These are phyloP conservation scores for Copidosoma aretas DNA, from an alignment of 2,888 invertebrate species.

Conservation along the genomic window DNA sequence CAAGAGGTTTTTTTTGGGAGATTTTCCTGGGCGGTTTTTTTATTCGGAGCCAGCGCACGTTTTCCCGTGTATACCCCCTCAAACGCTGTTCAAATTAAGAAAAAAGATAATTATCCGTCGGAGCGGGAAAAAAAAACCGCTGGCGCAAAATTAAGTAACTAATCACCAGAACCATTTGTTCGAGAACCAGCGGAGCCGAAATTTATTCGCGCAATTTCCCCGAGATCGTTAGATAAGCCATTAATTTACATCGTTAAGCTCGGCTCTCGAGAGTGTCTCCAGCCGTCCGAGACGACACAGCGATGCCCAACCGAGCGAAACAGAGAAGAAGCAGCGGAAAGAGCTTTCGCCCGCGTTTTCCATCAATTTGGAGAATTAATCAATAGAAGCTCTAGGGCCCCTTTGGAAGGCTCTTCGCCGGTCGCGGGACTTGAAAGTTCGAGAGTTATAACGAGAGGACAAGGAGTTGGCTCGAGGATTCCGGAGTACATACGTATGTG, in stretches of 20 bases:
- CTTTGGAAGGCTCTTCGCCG: constrained; percentile 17
- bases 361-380: constrained; percentile 21
- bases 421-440: constrained; percentile 20
- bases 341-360: not conserved
- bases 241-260: not conserved
- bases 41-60: too few species aligned
- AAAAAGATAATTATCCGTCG: too few species aligned
- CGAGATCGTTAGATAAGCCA: constrained; percentile 7
- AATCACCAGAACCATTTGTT: not conserved
- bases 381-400: constrained; percentile 22
- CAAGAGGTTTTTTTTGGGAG: too few species aligned
- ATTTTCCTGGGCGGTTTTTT: too few species aligned
- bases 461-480: constrained; percentile 21
- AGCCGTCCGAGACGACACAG: not conserved
- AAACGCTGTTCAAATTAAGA: too few species aligned
- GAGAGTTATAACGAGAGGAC: constrained; percentile 21
- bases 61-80: too few species aligned
- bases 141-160: too few species aligned
- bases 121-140: too few species aligned
- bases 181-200: not conserved
- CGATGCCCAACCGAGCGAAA: not conserved
- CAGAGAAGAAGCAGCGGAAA: not conserved
- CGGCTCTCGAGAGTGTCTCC: not conserved
- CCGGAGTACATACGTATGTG: constrained; percentile 17
- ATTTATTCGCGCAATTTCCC: not conserved